Evolutionary conservation across 2,113 vertebrate genomes (phyloP), one percentile per base, ranked within the genome.

Genomic region (Phaethon lepturus): DNA sequence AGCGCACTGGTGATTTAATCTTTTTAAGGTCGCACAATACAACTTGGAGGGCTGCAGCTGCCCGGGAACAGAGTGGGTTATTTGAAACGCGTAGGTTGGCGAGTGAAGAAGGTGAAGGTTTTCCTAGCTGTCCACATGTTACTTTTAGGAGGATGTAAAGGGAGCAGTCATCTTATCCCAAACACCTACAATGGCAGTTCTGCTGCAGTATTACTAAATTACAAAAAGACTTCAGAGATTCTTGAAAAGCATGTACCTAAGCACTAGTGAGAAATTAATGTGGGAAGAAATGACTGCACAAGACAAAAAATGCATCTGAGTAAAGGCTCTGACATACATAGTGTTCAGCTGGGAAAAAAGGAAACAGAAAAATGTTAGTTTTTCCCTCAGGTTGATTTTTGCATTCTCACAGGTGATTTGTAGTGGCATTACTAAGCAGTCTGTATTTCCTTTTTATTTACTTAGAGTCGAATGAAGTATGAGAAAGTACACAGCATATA

Each of bases 401-500:
- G 73, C 64, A 11, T 47, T 64, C 20, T 89, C 29, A 11, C 10
- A 13, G 44, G 15, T 40, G 29, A 4, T 60, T 1, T 85, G 74
- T 59, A 19, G 3, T 16, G 71, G 38, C 19, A 24, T 74, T 15
- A n/a, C 35, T 10, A 67, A 94, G 74, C 85, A 62, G 28, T 35
- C 18, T 85, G 35, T 63, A 12, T 85, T 78, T 91, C 80, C 63
- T 93, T 76, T 94, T 53, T 92, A 14, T 86, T 79, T 55, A 8
- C 63, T 38, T 76, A 99, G 99, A 99, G 99, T 98, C 99, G 99
- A 80, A 99, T 99, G 99, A 99, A 99, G 95, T 99, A 99, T 25
- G 99, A 99, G 95, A 99, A 99, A 64, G 99, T 99, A 62, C 99
- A 99, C 98, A 99, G 99, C 97, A 99, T 99, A 96, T 99, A 99